Percentiles rank a stretch among this genome's conserved stretches.
Evolutionary conservation across 2,888 invertebrate genomes (phyloP).

Genomic region (Dexiosoma caninum): DNA sequence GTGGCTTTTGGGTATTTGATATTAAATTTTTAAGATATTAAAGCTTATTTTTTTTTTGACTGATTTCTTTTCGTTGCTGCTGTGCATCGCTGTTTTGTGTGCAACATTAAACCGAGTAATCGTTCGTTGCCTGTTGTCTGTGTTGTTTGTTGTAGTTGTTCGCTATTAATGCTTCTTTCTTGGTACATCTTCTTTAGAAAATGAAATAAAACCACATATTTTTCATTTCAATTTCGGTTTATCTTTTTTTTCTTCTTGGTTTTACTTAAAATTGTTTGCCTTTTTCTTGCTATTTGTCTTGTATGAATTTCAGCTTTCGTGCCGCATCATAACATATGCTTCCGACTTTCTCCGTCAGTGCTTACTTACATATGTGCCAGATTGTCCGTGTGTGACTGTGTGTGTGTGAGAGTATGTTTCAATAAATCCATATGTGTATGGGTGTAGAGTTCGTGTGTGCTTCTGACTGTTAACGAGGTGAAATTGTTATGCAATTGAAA

Average conservation of each 20-base stretch:
- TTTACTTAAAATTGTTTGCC: slow-evolving; percentile 21
- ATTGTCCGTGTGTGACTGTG: background rate
- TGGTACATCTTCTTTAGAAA: slow-evolving; percentile 8
- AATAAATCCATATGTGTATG: too few relatives aligned
- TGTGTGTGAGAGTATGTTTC: too few relatives aligned
- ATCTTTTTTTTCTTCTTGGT: slow-evolving; percentile 29
- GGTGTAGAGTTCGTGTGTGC: background rate
- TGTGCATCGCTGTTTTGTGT: slow-evolving; percentile 15
- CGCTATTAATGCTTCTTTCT: slow-evolving; percentile 2
- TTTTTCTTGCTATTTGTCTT: slow-evolving; percentile 13
- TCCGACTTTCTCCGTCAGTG: slow-evolving; percentile 59
- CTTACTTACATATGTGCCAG: background rate
- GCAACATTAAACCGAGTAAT: slow-evolving; percentile 53
- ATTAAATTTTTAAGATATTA: slow-evolving; percentile 24
- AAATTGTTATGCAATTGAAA: background rate
- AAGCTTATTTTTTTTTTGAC: background rate
- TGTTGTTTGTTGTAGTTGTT: background rate
- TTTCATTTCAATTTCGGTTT: slow-evolving; percentile 16
- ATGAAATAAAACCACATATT: slow-evolving; percentile 39
- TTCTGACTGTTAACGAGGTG: slow-evolving; percentile 1
- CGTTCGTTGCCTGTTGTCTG: slow-evolving; percentile 32
- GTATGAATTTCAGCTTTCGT: slow-evolving; percentile 52
- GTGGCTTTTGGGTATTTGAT: background rate
- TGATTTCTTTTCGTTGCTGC: background rate
- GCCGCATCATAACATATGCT: slow-evolving; percentile 60